These are phyloP conservation scores for Sebastes oblongus DNA, from an alignment of 2,797 vertebrate genomes.

Conservation along the genomic window DNA sequence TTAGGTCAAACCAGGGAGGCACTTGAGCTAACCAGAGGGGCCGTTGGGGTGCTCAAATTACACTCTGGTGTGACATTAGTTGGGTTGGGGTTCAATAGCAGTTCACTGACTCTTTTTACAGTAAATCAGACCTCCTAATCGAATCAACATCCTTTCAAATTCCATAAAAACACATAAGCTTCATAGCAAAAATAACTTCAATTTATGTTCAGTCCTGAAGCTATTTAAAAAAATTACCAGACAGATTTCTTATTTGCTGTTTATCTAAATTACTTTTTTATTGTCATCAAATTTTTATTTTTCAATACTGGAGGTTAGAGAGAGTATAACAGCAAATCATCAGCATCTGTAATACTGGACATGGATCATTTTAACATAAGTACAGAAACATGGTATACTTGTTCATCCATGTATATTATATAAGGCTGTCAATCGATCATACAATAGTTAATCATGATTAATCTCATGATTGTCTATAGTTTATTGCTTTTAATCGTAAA, in stretches of 20 bases:
- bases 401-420: too few species aligned
- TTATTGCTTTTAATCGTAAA: too few species aligned
- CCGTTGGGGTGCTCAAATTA: background rate
- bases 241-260: background rate
- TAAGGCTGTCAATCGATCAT: too few species aligned
- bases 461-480: too few species aligned
- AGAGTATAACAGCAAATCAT: too few species aligned
- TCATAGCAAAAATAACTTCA: too few species aligned
- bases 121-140: background rate
- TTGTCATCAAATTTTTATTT: too few species aligned
- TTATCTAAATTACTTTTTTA: background rate
- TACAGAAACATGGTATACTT: background rate
- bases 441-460: too few species aligned
- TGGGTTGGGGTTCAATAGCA: background rate
- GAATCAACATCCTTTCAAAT: background rate
- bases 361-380: background rate
- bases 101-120: conserved; percentile 8
- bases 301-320: too few species aligned
- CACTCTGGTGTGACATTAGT: background rate
- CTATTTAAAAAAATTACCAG: background rate
- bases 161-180: background rate
- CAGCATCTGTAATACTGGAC: background rate
- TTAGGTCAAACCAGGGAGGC: conserved; percentile 17
- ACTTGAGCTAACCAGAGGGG: conserved; percentile 1
- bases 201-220: background rate